phyloP scores from a whole-genome alignment of 2,113 vertebrate species.

The Mystacornis crossleyi region DNA sequence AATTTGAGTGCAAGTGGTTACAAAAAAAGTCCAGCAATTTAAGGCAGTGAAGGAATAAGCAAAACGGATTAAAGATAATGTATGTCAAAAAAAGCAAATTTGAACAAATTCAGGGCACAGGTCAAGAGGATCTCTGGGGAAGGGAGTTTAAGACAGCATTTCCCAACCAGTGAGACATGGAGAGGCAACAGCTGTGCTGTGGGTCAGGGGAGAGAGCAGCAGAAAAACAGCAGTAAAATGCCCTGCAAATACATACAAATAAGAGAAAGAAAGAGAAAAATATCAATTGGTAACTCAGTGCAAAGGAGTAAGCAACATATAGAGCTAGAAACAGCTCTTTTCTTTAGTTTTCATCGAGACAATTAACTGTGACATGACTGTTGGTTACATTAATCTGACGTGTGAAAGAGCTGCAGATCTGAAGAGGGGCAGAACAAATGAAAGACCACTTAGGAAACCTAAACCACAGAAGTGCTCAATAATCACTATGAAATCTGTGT shows the following conservation, averaged over 20 bases:
- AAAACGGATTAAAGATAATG: slow-evolving; percentile 47
- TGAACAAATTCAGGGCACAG: slow-evolving; percentile 65
- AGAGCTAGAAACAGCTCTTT: not conserved
- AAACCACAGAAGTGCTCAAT: not conserved
- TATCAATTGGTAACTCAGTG: not conserved
- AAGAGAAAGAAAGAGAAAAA: not conserved
- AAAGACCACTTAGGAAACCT: not conserved
- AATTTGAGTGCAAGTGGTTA: slow-evolving; percentile 1
- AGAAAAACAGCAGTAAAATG: slow-evolving; percentile 39
- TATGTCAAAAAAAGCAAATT: slow-evolving; percentile 43
- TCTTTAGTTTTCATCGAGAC: not conserved
- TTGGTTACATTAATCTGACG: not conserved
- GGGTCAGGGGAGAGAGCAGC: slow-evolving; percentile 39
- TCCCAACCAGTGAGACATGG: slow-evolving; percentile 61
- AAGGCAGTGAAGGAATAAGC: not conserved
- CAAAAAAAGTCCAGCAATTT: slow-evolving; percentile 25
- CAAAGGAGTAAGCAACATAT: not conserved
- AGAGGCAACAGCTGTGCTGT: slow-evolving; percentile 65
- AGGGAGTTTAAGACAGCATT: slow-evolving; percentile 59
- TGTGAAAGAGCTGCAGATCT: not conserved
- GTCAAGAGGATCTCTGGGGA: slow-evolving; percentile 68
- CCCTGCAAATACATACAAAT: not conserved
- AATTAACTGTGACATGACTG: not conserved
- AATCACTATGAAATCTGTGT: not conserved
- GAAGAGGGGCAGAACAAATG: not conserved